Evolutionary conservation across 2,888 invertebrate genomes (phyloP).

Genomic region (Sepiola atlantica): DNA sequence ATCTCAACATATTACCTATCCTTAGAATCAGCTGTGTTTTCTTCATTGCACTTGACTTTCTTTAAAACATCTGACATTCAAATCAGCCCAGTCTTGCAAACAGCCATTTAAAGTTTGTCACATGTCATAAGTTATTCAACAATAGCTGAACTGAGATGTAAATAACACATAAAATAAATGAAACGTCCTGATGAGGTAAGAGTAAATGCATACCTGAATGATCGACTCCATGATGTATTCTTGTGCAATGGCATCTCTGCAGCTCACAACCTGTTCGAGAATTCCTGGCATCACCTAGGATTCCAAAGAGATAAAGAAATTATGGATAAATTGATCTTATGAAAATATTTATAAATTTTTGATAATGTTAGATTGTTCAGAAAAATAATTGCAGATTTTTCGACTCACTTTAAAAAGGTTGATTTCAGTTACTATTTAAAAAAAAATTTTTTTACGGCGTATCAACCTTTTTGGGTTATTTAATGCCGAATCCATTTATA

Average conservation of each 20-base stretch:
- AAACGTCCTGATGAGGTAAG: background rate
- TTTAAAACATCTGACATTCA: too few species aligned
- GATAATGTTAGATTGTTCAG: background rate
- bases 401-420: background rate
- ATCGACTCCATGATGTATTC: constrained; percentile 91
- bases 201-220: constrained; percentile 65
- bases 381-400: background rate
- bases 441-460: background rate
- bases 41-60: too few species aligned
- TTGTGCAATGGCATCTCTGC: constrained; percentile 97
- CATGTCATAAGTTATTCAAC: too few species aligned
- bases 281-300: constrained; percentile 94
- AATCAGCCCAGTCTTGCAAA: too few species aligned
- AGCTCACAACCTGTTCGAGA: constrained; percentile 97
- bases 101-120: too few species aligned
- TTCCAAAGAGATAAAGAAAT: constrained; percentile 53
- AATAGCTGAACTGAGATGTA: background rate
- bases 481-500: too few species aligned
- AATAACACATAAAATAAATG: background rate
- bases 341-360: background rate
- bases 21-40: too few species aligned
- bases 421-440: too few species aligned
- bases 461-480: background rate
- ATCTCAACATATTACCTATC: too few species aligned
- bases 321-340: background rate